Evolutionary conservation across 2,113 vertebrate genomes (phyloP).

Genomic region (Antechinus stuartii): DNA sequence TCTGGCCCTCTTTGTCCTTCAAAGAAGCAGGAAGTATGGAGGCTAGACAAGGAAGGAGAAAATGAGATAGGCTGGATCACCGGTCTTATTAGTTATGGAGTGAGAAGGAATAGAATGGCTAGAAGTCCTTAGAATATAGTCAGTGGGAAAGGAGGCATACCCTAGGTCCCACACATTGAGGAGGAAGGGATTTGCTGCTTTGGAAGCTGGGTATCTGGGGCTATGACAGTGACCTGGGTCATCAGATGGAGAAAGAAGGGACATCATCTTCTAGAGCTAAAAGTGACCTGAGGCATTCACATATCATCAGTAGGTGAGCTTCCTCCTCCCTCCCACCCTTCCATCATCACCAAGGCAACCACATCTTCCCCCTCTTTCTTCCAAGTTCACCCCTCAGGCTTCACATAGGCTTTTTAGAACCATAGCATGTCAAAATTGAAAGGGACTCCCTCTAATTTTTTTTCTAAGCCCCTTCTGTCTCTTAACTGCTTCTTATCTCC

Average conservation of each 20-base stretch:
- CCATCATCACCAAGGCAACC: neutral
- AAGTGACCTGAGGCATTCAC: neutral
- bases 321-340: too few species aligned
- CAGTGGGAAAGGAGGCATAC: neutral
- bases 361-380: fast-evolving
- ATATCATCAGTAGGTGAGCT: neutral
- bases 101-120: neutral
- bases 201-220: neutral
- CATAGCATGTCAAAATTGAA: neutral
- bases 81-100: neutral
- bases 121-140: neutral
- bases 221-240: neutral
- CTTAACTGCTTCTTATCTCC: neutral
- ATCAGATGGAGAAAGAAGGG: neutral
- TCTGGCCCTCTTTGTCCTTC: neutral
- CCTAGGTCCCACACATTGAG: neutral
- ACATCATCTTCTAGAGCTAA: neutral
- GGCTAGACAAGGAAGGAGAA: neutral
- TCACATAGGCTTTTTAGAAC: neutral
- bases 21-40: neutral
- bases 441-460: neutral
- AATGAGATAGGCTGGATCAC: neutral
- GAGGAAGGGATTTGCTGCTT: neutral
- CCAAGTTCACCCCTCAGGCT: neutral
- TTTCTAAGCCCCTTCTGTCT: fast-evolving